Evolutionary conservation across 2,113 vertebrate species (phyloP).

Genomic region (Struthio camelus): DNA sequence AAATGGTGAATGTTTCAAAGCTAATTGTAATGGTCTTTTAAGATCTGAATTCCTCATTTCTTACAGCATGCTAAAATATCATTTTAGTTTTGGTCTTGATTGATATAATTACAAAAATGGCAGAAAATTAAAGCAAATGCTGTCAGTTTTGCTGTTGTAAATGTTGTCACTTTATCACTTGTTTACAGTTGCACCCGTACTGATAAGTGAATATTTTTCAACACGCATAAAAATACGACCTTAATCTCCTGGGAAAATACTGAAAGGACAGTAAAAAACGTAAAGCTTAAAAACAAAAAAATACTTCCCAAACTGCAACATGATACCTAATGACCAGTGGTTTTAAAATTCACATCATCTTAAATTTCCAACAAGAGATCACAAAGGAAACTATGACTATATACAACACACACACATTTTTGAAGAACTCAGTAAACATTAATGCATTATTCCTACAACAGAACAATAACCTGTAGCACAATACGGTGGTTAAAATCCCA

Average conservation of each 20-base stretch:
- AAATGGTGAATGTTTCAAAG: slow-evolving; percentile 97
- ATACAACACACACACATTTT: slow-evolving; percentile 22
- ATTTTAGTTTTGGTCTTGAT: slow-evolving; percentile 86
- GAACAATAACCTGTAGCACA: slow-evolving; percentile 60
- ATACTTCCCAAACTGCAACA: slow-evolving; percentile 45
- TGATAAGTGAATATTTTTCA: slow-evolving; percentile 83
- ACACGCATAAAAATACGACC: slow-evolving; percentile 78
- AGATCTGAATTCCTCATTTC: slow-evolving; percentile 91
- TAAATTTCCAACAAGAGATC: slow-evolving; percentile 37
- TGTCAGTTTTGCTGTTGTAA: slow-evolving; percentile 81
- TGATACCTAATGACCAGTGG: slow-evolving; percentile 46
- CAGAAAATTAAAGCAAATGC: slow-evolving; percentile 85
- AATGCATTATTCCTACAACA: slow-evolving; percentile 52
- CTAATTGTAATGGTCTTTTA: slow-evolving; percentile 93
- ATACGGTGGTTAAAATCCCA: slow-evolving; percentile 57
- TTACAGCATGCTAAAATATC: slow-evolving; percentile 84
- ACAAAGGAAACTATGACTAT: slow-evolving; percentile 39
- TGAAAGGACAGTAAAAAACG: slow-evolving; percentile 54
- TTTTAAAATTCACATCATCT: slow-evolving; percentile 41
- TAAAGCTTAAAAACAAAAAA: slow-evolving; percentile 41
- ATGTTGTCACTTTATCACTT: slow-evolving; percentile 83
- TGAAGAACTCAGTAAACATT: slow-evolving; percentile 38
- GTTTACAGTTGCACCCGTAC: slow-evolving; percentile 82
- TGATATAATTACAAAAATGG: slow-evolving; percentile 88
- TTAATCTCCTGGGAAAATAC: slow-evolving; percentile 71